These are phyloP conservation scores for Leuctra nigra DNA, from an alignment of 2,888 invertebrate species.

Conservation along the genomic window DNA sequence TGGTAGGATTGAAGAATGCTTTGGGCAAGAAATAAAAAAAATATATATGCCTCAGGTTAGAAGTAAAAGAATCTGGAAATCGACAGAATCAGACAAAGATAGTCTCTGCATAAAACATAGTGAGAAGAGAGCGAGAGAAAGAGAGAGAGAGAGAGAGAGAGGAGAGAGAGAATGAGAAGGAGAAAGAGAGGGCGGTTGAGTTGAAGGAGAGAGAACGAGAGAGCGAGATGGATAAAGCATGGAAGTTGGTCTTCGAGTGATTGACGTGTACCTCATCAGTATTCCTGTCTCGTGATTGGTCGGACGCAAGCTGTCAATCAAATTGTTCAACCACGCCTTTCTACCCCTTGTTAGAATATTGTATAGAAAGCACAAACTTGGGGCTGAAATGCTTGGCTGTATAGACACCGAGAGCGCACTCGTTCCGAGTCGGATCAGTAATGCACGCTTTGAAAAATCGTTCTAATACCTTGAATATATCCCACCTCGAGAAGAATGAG, in stretches of 20 bases:
- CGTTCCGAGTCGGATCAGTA: no score
- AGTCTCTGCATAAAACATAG: conserved; percentile 13
- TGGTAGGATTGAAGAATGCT: no score
- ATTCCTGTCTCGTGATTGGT: conserved; percentile 69
- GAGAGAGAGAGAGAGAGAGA: conserved; percentile 19
- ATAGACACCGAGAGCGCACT: no score
- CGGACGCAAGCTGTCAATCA: conserved; percentile 75
- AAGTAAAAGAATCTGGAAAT: conserved; percentile 12
- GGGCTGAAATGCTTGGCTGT: background rate
- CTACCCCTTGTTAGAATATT: conserved; percentile 15
- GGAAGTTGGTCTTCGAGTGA: conserved; percentile 41
- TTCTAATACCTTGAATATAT: no score
- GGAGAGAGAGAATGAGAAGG: conserved; percentile 35
- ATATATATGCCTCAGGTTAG: background rate
- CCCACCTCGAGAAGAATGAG: no score
- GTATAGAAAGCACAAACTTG: conserved; percentile 6
- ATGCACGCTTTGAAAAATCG: no score
- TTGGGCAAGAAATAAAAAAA: background rate
- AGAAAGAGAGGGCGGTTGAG: conserved; percentile 37
- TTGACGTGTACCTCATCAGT: conserved; percentile 73
- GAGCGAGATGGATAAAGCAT: conserved; percentile 34
- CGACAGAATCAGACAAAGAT: conserved; percentile 13
- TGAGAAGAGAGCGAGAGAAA: no score
- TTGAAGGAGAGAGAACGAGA: conserved; percentile 34
- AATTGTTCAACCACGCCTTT: conserved; percentile 40